Evolutionary conservation across 2,797 vertebrate species (phyloP), one percentile per base, ranked within the genome.

Genomic region (Aeoliscus strigatus): DNA sequence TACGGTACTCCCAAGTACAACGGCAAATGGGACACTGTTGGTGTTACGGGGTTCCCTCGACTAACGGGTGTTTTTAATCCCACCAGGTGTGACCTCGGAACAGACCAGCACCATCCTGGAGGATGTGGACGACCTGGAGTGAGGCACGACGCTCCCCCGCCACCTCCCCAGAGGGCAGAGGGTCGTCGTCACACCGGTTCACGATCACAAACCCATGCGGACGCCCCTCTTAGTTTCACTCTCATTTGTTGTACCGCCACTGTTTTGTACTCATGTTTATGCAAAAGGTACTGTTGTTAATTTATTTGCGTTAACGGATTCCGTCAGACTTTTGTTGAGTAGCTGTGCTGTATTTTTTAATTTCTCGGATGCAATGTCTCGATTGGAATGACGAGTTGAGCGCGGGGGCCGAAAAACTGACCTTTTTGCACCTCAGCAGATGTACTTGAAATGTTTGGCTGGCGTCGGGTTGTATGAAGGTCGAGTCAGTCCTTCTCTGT

Each of bases 81-180:
- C n/a, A n/a, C n/a, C 59, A 89, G 88, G 89, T 25, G 68, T 89
- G 71, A 86, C 82, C 5, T 88, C 88, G 2, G 88, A 90, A 53
- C 83, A 85, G 47, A 85, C 81, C 12, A 87, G 81, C 84, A 82
- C 86, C 63, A 9, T 79, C 3, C 77, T 63, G 24, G 88, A 88
- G 69, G 87, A 87, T 8, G 46, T 52, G 41, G 77, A 81, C 1
- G 83, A 87, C 1, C 69, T 87, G 65, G 85, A 88, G 63, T 89
- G 80, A 72, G 2, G 12, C 6, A 1, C 1, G 1, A 24, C 13
- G 41, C 15, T 35, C n/a, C n/a, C n/a, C n/a, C n/a, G n/a, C n/a
- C 5, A n/a, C 21, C 36, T 9, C 1, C 49, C 25, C 15, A 4
- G 14, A 44, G 43, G 32, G 38, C 8, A 28, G 9, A 34, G 57